A percentile compares a stretch with the other conserved stretches of the same genome.
phyloP scores from a whole-genome alignment of 2,113 vertebrate species.

The Eulacestoma nigropectus region DNA sequence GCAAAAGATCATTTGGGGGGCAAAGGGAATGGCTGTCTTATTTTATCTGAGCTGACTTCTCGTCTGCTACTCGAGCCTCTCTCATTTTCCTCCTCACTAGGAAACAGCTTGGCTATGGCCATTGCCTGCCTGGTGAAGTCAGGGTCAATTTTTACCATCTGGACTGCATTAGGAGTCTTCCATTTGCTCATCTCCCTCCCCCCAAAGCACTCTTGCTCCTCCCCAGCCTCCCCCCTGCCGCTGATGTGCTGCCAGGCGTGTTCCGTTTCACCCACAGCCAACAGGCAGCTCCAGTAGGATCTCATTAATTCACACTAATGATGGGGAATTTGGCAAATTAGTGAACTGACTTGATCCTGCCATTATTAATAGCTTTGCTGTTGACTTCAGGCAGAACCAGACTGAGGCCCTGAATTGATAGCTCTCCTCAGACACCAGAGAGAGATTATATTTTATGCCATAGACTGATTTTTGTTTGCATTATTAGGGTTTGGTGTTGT shows the following conservation, averaged over 20 bases:
- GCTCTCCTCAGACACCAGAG: background rate
- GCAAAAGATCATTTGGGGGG: slow-evolving; percentile 5
- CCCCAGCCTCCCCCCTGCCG: background rate
- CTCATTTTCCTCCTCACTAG: slow-evolving; percentile 40
- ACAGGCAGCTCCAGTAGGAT: slow-evolving; percentile 58
- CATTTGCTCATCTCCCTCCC: slow-evolving; percentile 63
- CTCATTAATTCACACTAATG: slow-evolving; percentile 68
- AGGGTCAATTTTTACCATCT: slow-evolving; percentile 67
- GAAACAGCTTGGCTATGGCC: slow-evolving; percentile 47
- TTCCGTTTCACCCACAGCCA: slow-evolving; percentile 57
- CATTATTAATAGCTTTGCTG: slow-evolving; percentile 48
- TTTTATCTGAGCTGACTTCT: slow-evolving; percentile 46
- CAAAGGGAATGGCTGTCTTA: slow-evolving; percentile 9
- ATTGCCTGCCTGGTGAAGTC: slow-evolving; percentile 58
- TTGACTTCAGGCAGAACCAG: slow-evolving; percentile 24
- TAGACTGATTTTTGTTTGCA: slow-evolving; percentile 7
- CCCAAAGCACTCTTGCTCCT: slow-evolving; percentile 6
- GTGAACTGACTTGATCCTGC: slow-evolving; percentile 54
- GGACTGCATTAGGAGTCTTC: slow-evolving; percentile 54
- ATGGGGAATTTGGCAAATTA: slow-evolving; percentile 67
- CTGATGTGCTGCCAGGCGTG: slow-evolving; percentile 52
- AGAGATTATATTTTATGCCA: background rate
- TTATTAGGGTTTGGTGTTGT: slow-evolving; percentile 6
- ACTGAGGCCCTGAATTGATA: background rate
- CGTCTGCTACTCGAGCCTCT: slow-evolving; percentile 19